These are phyloP conservation scores for Thrips palmi DNA, from an alignment of 1,140 invertebrate genomes.

Conservation along the genomic window DNA sequence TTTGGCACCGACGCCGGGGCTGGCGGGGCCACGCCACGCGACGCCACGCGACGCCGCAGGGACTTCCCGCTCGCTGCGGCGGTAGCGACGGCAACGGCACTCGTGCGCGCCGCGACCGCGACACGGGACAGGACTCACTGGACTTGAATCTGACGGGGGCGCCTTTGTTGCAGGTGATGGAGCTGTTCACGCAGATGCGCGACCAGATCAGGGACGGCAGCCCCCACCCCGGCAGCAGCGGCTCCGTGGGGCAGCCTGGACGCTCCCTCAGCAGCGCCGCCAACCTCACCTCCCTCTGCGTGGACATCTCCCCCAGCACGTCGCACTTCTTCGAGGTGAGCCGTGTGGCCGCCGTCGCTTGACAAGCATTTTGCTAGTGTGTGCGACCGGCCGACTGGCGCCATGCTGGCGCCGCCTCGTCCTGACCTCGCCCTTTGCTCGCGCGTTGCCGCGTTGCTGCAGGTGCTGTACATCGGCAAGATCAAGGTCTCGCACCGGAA, in stretches of 20 bases:
- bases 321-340: constrained; percentile 77
- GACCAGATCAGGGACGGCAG: constrained; percentile 31
- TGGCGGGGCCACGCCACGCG: no score
- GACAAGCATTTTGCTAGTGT: no score
- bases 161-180: constrained; percentile 37
- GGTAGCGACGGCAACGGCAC: no score
- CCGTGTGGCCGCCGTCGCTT: no score
- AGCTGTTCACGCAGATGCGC: constrained; percentile 48
- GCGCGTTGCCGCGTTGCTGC: constrained; percentile 21
- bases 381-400: no score
- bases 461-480: constrained; percentile 78
- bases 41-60: no score
- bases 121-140: no score
- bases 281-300: constrained; percentile 44
- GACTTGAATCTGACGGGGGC: no score
- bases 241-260: constrained; percentile 15
- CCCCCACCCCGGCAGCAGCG: constrained; percentile 21
- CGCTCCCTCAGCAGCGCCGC: constrained; percentile 38
- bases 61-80: no score
- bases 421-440: background rate
- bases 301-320: constrained; percentile 62
- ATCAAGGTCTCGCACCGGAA: constrained; percentile 68
- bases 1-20: no score
- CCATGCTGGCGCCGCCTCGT: no score
- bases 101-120: no score